A percentile compares a stretch with the other conserved stretches of the same genome.
Evolutionary conservation across 1,140 invertebrate species (phyloP).

Genomic region (Drosophila insularis): DNA sequence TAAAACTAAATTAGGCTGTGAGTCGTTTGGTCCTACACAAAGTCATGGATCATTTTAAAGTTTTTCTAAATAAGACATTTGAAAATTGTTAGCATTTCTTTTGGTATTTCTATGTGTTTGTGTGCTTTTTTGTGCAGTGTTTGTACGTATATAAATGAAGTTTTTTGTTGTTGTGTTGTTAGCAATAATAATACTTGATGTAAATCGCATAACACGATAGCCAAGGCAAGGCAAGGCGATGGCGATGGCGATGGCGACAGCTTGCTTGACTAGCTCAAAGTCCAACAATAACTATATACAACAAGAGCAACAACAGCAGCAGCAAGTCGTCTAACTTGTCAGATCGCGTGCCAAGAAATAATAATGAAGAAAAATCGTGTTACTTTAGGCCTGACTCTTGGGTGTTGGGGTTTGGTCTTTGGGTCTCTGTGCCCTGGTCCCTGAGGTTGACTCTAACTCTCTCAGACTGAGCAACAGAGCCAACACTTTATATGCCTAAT

Average conservation of each 20-base stretch:
- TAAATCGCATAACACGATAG: constrained; percentile 74
- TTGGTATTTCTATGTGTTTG: neutral
- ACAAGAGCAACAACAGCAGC: constrained; percentile 19
- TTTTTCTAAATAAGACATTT: too few relatives aligned
- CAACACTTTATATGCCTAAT: constrained; percentile 70
- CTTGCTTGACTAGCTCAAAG: constrained; percentile 76
- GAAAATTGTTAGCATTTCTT: neutral
- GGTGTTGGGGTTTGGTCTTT: constrained; percentile 9
- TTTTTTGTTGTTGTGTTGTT: neutral
- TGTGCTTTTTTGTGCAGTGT: constrained; percentile 5
- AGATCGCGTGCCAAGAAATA: constrained; percentile 80
- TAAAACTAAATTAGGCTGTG: too few relatives aligned
- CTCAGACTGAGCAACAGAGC: constrained; percentile 24
- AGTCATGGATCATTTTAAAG: too few relatives aligned
- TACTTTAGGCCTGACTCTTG: constrained; percentile 58
- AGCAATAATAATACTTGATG: constrained; percentile 54
- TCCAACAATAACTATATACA: constrained; percentile 46
- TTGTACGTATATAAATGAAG: neutral
- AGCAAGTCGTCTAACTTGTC: constrained; percentile 65
- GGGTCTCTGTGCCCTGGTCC: neutral
- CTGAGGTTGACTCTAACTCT: constrained; percentile 1
- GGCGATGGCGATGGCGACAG: constrained; percentile 58
- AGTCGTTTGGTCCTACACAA: too few relatives aligned
- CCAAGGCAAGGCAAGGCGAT: constrained; percentile 30
- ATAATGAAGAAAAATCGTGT: constrained; percentile 78